These are phyloP conservation scores for Xiphophorus birchmanni DNA, from an alignment of 2,797 vertebrate species.

Conservation along the genomic window DNA sequence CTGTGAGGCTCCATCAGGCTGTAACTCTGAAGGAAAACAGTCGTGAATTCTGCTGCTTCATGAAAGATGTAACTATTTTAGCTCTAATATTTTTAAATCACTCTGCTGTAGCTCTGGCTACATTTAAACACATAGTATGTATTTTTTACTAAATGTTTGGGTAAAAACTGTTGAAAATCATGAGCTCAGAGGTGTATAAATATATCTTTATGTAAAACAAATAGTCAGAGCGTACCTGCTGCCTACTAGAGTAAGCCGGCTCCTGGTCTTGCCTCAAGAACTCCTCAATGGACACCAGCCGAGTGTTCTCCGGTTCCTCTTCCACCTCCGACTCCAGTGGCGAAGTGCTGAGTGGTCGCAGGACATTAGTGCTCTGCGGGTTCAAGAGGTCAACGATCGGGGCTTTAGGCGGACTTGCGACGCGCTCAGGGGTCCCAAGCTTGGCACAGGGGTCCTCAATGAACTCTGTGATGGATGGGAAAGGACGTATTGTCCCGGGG, in stretches of 20 bases:
- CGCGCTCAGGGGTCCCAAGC: slow-evolving; percentile 67
- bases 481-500: slow-evolving; percentile 70
- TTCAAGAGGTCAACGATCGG: slow-evolving; percentile 62
- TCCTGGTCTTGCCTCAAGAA: slow-evolving; percentile 79
- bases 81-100: neutral
- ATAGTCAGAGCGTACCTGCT: slow-evolving; percentile 68
- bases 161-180: neutral
- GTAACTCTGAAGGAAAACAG: slow-evolving; percentile 62
- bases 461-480: slow-evolving; percentile 81
- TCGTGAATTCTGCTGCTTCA: neutral
- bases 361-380: slow-evolving; percentile 61
- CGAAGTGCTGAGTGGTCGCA: slow-evolving; percentile 66
- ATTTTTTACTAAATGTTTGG: neutral
- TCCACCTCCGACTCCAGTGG: slow-evolving; percentile 81
- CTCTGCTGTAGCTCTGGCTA: neutral
- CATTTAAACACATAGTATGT: neutral
- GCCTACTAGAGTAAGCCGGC: slow-evolving; percentile 40
- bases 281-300: slow-evolving; percentile 83
- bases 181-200: neutral
- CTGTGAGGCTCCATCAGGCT: slow-evolving; percentile 70
- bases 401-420: slow-evolving; percentile 61
- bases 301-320: slow-evolving; percentile 76
- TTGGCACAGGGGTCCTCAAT: slow-evolving; percentile 79
- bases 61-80: neutral
- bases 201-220: no score